Percentiles rank a stretch among this genome's conserved stretches.
Evolutionary conservation across 2,797 vertebrate species (phyloP).

Genomic region (Falco concolor): DNA sequence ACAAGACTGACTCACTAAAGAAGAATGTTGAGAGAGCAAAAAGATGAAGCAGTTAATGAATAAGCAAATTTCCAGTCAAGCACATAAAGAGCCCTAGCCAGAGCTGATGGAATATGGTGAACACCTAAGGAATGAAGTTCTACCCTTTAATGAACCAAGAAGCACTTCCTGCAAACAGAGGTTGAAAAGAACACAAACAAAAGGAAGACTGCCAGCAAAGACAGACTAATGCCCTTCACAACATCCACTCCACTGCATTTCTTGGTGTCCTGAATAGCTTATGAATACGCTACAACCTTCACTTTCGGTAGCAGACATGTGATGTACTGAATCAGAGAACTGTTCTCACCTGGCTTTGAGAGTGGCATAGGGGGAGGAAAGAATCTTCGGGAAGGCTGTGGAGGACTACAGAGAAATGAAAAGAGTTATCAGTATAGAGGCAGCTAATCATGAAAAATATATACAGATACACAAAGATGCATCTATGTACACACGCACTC

Average conservation of each 20-base stretch:
- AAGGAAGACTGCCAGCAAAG: not conserved
- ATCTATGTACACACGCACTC: not conserved
- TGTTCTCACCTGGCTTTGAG: constrained; percentile 90
- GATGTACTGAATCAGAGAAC: not conserved
- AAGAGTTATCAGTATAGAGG: not conserved
- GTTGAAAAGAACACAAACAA: not conserved
- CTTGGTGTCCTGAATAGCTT: not conserved
- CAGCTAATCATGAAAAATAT: not conserved
- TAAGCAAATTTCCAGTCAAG: not conserved
- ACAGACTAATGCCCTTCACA: not conserved
- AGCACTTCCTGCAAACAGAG: not conserved
- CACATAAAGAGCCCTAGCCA: not conserved
- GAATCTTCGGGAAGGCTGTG: constrained; percentile 87
- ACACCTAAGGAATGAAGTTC: not conserved
- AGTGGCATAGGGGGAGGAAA: constrained; percentile 97
- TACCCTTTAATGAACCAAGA: not conserved
- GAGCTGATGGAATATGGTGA: not conserved
- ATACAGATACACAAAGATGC: not conserved
- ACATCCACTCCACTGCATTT: not conserved
- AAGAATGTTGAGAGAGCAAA: not conserved
- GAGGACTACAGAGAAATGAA: constrained; percentile 78
- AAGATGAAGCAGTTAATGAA: not conserved
- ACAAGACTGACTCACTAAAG: not conserved
- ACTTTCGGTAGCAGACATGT: not conserved
- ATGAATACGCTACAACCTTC: not conserved